phyloP scores from a whole-genome alignment of 2,888 invertebrate genomes.

The Seira musarum region DNA sequence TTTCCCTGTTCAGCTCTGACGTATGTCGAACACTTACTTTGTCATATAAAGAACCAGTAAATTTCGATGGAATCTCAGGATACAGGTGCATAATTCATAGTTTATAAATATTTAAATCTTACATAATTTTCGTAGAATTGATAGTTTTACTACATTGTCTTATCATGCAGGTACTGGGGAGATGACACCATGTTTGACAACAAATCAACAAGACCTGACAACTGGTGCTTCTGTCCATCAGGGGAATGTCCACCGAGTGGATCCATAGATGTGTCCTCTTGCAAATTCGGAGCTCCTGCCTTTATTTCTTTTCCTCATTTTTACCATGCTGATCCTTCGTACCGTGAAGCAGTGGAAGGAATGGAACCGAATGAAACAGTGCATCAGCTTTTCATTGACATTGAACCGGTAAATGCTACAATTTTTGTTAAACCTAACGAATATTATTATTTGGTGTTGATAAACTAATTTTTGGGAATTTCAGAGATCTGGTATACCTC shows the following conservation, averaged over 20 bases:
- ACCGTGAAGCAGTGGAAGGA: slow-evolving; percentile 78
- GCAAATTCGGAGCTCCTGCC: slow-evolving; percentile 83
- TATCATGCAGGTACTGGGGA: slow-evolving; percentile 78
- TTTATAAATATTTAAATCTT: too few relatives aligned
- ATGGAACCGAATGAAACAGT: slow-evolving; percentile 78
- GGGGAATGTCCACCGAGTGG: slow-evolving; percentile 73
- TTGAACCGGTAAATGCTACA: slow-evolving; percentile 81
- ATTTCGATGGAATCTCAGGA: slow-evolving; percentile 75
- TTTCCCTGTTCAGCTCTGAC: slow-evolving; percentile 82
- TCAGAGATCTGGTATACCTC: slow-evolving; percentile 81
- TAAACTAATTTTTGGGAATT: slow-evolving; percentile 50
- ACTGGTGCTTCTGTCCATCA: slow-evolving; percentile 79
- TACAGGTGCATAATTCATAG: too few relatives aligned
- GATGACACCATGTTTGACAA: slow-evolving; percentile 83
- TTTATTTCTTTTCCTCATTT: slow-evolving; percentile 89
- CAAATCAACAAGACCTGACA: slow-evolving; percentile 76
- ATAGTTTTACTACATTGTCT: too few relatives aligned
- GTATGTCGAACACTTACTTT: slow-evolving; percentile 79
- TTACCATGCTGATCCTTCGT: slow-evolving; percentile 80
- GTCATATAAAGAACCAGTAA: slow-evolving; percentile 77
- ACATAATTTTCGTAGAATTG: too few relatives aligned
- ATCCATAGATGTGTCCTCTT: slow-evolving; percentile 81
- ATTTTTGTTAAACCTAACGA: background rate
- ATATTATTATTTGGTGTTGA: background rate
- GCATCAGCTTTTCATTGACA: slow-evolving; percentile 82